Conservation (phyloP, 2,888 invertebrate species). For the Campoletis raptor region DNA sequence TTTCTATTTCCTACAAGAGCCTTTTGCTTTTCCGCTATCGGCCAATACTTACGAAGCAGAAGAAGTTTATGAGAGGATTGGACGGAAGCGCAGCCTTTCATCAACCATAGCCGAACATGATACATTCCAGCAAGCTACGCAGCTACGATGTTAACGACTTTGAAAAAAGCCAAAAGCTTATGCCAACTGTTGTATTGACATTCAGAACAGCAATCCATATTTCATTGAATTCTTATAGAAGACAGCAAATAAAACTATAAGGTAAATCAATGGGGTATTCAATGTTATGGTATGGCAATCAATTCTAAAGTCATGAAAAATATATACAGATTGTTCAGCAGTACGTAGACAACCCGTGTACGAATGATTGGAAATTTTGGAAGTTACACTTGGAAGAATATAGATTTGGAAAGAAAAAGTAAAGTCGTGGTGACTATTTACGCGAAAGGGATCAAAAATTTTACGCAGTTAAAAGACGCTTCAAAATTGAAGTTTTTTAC, state of each 20-base stretch:
- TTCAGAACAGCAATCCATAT: not conserved
- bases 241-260: not conserved
- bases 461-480: not conserved
- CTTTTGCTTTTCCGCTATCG: conserved; percentile 15
- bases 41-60: not conserved
- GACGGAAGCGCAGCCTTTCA: not conserved
- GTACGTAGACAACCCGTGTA: not conserved
- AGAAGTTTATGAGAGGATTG: not conserved
- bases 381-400: not conserved
- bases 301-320: not conserved
- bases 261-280: not conserved
- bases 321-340: not conserved
- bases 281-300: not conserved
- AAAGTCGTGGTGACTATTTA: not conserved
- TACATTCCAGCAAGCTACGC: not conserved
- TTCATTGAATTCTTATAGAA: not conserved
- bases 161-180: not conserved
- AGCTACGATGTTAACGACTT: not conserved
- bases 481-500: not conserved
- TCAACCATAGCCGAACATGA: not conserved
- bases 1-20: conserved; percentile 39
- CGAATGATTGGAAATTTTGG: not conserved
- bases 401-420: not conserved
- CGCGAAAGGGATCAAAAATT: not conserved
- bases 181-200: not conserved